Base-by-base conservation (phyloP, 2,797 vertebrate species). In the Bradypus variegatus region DNA sequence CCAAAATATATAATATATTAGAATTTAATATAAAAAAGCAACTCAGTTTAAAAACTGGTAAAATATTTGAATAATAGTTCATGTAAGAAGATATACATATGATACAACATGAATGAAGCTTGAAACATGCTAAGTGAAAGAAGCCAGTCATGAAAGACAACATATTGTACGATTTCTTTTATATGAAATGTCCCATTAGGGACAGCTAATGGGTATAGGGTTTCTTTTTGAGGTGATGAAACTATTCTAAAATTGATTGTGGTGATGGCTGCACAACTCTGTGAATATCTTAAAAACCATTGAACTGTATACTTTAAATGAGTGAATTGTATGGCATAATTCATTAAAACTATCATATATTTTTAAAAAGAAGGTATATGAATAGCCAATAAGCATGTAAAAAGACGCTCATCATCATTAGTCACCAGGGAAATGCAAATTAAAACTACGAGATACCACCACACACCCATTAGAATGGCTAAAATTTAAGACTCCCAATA, bases 31-130 rank as follows among this genome's bases (percentile, higher is more conserved):
- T 89, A 83, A 90, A 50, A 91, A 92, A 92, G 33, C 50, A 92
- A 72, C 16, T 10, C 55, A 93, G 14, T 50, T 69, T 73, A 41
- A 81, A 90, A 92, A 58, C 82, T 75, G 65, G 69, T 11, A 94
- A 90, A 88, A 90, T 36, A 88, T 86, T 86, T 95, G 27, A 96
- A 75, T 3, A 88, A 83, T 25, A 62, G 33, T 93, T 88, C 10
- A 79, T 48, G 53, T 48, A 70, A 89, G 58, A 58, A 58, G 11
- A 60, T 80, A 92, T 48, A 31, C 14, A 67, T 14, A 86, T 70
- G 55, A 23, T 58, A 48, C 31, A 88, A 83, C 48, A 91, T 62
- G 67, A 55, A 93, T 38, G 62, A 81, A 73, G 80, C 50, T 67
- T 88, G 36, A 81, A 91, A 94, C 31, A 83, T 69, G 19, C 53